These are phyloP conservation scores for Timema cristinae DNA, from an alignment of 2,888 invertebrate species.

Conservation along the genomic window DNA sequence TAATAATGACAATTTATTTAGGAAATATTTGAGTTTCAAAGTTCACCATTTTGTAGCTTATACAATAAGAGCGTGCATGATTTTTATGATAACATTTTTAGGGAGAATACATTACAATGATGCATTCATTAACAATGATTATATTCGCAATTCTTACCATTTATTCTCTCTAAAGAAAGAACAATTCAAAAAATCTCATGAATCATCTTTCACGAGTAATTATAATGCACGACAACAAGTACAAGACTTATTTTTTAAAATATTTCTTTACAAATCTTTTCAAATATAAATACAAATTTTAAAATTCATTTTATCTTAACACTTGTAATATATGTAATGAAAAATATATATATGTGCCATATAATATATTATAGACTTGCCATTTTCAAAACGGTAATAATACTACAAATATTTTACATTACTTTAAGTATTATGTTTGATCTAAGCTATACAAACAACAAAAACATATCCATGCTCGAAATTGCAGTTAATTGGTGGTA, in stretches of 20 bases:
- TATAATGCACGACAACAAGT: background rate
- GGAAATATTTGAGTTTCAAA: too few species aligned
- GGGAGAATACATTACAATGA: too few species aligned
- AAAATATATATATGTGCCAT: conserved; percentile 9
- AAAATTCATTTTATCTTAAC: conserved; percentile 10
- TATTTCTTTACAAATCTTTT: conserved; percentile 11
- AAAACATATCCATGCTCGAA: too few species aligned
- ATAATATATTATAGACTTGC: conserved; percentile 1
- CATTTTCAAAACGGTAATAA: conserved; percentile 1
- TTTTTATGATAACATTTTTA: too few species aligned
- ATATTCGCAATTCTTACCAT: too few species aligned
- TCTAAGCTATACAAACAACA: background rate
- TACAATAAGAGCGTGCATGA: too few species aligned
- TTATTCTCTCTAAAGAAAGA: too few species aligned
- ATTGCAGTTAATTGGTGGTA: too few species aligned
- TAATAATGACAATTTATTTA: too few species aligned
- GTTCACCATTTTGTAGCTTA: too few species aligned
- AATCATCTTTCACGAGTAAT: background rate
- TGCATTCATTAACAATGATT: too few species aligned
- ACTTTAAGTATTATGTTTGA: background rate
- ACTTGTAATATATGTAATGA: conserved; percentile 13
- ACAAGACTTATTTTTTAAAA: background rate
- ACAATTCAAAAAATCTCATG: conserved; percentile 4
- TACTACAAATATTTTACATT: conserved; percentile 2
- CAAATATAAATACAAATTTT: conserved; percentile 3